phyloP scores from a whole-genome alignment of 2,797 vertebrate species.

The Melopsittacus undulatus region DNA sequence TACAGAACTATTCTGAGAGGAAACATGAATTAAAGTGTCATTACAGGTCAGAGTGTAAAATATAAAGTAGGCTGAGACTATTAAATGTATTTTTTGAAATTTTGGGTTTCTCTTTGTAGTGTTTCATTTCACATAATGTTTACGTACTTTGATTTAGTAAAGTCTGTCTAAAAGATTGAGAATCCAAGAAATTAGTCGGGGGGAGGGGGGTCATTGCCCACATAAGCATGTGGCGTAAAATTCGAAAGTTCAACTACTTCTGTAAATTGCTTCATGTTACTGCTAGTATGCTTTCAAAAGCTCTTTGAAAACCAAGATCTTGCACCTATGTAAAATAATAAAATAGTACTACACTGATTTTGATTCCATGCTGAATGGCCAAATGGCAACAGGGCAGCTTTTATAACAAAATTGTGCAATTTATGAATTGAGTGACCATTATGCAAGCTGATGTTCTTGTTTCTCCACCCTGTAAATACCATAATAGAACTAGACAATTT shows the following conservation, averaged over 20 bases:
- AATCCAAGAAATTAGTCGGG: background rate
- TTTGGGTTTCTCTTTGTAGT: background rate
- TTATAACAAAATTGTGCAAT: background rate
- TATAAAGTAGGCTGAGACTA: background rate
- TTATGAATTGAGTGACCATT: background rate
- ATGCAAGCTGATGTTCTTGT: background rate
- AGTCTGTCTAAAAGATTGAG: background rate
- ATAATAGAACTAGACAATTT: background rate
- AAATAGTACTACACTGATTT: background rate
- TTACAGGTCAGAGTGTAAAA: background rate
- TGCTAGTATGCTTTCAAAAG: background rate
- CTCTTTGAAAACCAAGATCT: background rate
- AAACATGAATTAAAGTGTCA: background rate
- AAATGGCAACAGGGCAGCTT: background rate
- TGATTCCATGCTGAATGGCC: background rate
- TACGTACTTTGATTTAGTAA: background rate
- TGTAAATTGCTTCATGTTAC: background rate
- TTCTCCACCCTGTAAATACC: background rate
- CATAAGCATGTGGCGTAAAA: background rate
- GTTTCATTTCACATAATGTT: background rate
- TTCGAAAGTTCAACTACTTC: background rate
- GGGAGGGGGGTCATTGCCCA: rapidly evolving
- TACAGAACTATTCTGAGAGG: background rate
- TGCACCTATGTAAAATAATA: background rate
- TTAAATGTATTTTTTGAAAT: background rate